These are phyloP conservation scores for Holocentrus rufus DNA, from an alignment of 2,797 vertebrate species.

Conservation along the genomic window DNA sequence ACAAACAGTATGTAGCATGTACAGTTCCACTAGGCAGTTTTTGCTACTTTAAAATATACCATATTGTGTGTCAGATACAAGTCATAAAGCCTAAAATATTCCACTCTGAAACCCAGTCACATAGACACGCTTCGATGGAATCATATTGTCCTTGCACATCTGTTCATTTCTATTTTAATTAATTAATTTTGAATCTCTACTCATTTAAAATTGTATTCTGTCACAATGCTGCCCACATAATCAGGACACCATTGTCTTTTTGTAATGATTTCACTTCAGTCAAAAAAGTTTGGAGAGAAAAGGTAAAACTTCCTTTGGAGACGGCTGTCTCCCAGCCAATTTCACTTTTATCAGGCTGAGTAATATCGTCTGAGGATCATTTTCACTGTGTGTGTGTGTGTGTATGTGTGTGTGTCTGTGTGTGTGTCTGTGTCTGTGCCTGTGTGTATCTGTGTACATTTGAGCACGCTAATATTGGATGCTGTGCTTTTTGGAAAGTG, in stretches of 20 bases:
- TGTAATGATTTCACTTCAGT: constrained; percentile 38
- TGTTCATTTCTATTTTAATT: background rate
- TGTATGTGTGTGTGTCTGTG: constrained; percentile 22
- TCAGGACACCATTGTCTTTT: constrained; percentile 34
- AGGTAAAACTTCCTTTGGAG: constrained; percentile 61
- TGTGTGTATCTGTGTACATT: constrained; percentile 39
- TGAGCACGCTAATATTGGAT: constrained; percentile 64
- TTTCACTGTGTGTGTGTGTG: constrained; percentile 50
- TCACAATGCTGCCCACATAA: constrained; percentile 14
- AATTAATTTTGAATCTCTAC: background rate
- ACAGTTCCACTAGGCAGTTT: background rate
- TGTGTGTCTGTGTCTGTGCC: constrained; percentile 19
- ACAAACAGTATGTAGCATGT: background rate
- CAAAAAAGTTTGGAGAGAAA: constrained; percentile 48
- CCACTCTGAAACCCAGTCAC: background rate
- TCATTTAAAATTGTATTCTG: background rate
- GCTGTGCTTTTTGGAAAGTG: constrained; percentile 64
- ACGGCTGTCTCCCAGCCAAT: constrained; percentile 56
- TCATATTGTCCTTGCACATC: constrained; percentile 10
- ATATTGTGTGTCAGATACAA: background rate
- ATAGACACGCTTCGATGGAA: background rate
- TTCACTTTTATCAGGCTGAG: constrained; percentile 65
- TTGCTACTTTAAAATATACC: background rate
- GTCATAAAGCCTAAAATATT: background rate
- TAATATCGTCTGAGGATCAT: constrained; percentile 71